Conservation (phyloP, 1,140 invertebrate species). For the Lerema accius region DNA sequence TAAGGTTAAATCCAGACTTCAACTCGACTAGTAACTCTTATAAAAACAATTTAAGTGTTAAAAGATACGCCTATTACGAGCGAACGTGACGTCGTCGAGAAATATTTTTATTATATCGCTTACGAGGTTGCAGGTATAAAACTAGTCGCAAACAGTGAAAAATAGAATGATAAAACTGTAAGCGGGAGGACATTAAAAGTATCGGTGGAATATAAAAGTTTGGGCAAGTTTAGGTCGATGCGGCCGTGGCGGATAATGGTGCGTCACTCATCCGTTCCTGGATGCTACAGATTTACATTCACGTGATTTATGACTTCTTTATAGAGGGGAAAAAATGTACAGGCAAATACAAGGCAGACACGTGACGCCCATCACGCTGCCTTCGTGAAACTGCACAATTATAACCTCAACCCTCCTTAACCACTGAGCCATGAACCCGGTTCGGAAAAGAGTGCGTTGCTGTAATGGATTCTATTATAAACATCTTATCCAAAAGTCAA, state of each 20-base stretch:
- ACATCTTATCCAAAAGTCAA: not conserved
- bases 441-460: not conserved
- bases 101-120: slow-evolving; percentile 32
- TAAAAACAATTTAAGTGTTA: slow-evolving; percentile 29
- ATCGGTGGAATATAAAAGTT: slow-evolving; percentile 64
- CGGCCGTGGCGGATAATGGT: slow-evolving; percentile 69
- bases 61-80: slow-evolving; percentile 31
- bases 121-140: slow-evolving; percentile 40
- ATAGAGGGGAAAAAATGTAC: slow-evolving; percentile 75
- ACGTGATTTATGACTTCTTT: slow-evolving; percentile 80
- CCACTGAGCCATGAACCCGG: not conserved
- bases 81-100: slow-evolving; percentile 19
- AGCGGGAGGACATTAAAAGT: slow-evolving; percentile 60
- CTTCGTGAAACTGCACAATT: slow-evolving; percentile 23
- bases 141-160: slow-evolving; percentile 49
- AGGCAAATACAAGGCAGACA: slow-evolving; percentile 57
- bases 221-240: slow-evolving; percentile 62
- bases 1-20: too few species aligned
- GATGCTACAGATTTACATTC: slow-evolving; percentile 80
- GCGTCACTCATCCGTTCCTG: slow-evolving; percentile 76
- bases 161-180: slow-evolving; percentile 58
- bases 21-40: too few species aligned
- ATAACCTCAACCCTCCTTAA: slow-evolving; percentile 16
- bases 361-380: slow-evolving; percentile 22
- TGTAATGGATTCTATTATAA: slow-evolving; percentile 5